Conservation (phyloP, 2,113 vertebrate species). For the Catharus minimus region DNA sequence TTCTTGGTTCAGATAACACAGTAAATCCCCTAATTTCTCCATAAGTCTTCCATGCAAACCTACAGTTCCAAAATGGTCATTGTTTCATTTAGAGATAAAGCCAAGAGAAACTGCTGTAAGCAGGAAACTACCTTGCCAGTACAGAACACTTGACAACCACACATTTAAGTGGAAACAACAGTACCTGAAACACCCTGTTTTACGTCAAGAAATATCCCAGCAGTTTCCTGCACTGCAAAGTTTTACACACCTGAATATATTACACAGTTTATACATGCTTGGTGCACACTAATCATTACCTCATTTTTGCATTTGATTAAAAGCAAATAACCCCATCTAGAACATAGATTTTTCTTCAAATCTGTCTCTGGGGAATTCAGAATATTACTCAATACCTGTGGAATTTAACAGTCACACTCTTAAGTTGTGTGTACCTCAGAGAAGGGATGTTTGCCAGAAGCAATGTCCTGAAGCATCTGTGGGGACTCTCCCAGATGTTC, state of each 20-base stretch:
- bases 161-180: background rate
- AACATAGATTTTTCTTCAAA: background rate
- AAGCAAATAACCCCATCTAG: background rate
- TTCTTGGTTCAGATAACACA: background rate
- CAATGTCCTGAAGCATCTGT: constrained; percentile 85
- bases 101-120: background rate
- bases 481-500: constrained; percentile 92
- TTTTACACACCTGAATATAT: background rate
- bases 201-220: background rate
- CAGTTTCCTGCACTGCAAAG: background rate
- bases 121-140: background rate
- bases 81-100: background rate
- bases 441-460: constrained; percentile 87
- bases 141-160: background rate
- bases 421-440: constrained; percentile 77
- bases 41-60: background rate
- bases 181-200: background rate
- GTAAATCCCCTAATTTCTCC: background rate
- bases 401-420: background rate
- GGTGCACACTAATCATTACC: background rate
- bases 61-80: background rate
- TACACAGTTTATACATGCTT: background rate
- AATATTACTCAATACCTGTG: background rate
- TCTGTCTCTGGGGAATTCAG: background rate
- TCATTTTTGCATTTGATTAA: background rate